Percentiles rank a stretch among this genome's conserved stretches.
Evolutionary conservation across 2,113 vertebrate species (phyloP).

Genomic region (Tichodroma muraria): DNA sequence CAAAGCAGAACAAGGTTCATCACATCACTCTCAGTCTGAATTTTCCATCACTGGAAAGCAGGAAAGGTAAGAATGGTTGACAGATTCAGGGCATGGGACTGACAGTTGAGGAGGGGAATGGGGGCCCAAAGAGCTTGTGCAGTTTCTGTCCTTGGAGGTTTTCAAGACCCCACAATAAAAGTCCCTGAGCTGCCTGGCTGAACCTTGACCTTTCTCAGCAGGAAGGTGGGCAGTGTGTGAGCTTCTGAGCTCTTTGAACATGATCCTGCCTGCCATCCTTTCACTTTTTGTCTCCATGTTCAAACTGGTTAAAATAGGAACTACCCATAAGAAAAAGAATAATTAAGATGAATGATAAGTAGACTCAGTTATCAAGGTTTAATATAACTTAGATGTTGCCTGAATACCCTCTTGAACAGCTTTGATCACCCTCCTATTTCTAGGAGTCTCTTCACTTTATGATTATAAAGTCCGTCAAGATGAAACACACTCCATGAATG

Average conservation of each 20-base stretch:
- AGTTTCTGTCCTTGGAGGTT: background rate
- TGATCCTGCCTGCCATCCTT: background rate
- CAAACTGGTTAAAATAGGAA: background rate
- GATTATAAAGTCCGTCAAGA: background rate
- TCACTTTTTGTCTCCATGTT: background rate
- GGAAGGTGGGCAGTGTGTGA: background rate
- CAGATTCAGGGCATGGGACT: background rate
- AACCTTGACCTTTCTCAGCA: background rate
- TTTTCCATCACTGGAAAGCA: background rate
- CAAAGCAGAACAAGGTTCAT: constrained; percentile 37
- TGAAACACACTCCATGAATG: background rate
- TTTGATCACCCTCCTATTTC: constrained; percentile 36
- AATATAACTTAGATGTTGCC: background rate
- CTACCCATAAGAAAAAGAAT: background rate
- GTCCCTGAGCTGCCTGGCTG: background rate
- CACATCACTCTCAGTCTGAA: background rate
- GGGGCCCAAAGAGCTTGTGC: background rate
- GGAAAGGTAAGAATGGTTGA: background rate
- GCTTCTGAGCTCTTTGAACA: background rate
- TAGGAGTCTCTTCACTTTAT: background rate
- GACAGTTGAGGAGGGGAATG: background rate
- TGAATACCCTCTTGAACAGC: background rate
- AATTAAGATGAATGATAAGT: constrained; percentile 7
- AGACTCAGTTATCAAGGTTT: background rate
- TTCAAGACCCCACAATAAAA: background rate